Conservation (phyloP, 2,888 invertebrate species). For the Leptinotarsa haldemani region DNA sequence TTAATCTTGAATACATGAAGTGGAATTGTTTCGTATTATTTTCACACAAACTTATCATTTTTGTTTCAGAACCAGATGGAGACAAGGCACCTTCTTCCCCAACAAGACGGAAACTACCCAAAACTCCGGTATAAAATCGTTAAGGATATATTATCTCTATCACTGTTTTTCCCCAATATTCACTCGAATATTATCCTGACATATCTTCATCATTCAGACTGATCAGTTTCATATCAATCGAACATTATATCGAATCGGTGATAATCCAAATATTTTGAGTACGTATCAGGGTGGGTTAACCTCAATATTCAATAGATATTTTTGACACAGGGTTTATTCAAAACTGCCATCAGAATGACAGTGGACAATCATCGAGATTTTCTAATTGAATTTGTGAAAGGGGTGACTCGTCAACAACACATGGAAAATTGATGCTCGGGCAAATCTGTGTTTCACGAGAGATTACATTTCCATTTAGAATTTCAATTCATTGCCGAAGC, state of each 20-base stretch:
- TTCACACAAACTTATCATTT: slow-evolving; percentile 3
- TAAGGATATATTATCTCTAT: slow-evolving; percentile 23
- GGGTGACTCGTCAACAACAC: too few species aligned
- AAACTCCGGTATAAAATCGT: slow-evolving; percentile 93
- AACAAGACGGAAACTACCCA: slow-evolving; percentile 93
- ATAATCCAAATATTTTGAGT: slow-evolving; percentile 12
- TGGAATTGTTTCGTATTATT: neutral
- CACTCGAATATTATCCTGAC: slow-evolving; percentile 26
- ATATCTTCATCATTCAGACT: slow-evolving; percentile 14
- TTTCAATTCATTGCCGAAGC: too few species aligned
- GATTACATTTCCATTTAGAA: too few species aligned
- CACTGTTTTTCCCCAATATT: slow-evolving; percentile 28
- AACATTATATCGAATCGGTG: neutral
- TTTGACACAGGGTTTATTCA: neutral
- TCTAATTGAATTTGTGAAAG: too few species aligned
- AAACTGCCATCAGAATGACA: neutral
- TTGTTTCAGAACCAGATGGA: slow-evolving; percentile 81
- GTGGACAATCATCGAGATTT: too few species aligned
- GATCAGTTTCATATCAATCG: slow-evolving; percentile 12
- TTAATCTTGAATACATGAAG: too few species aligned
- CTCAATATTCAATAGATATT: neutral
- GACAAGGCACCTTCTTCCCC: slow-evolving; percentile 89
- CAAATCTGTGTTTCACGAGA: too few species aligned
- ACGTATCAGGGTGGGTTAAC: neutral
- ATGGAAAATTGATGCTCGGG: too few species aligned